Evolutionary conservation across 2,797 vertebrate species (phyloP), one percentile per base, ranked within the genome.

Genomic region (Cyprinodon diabolis): DNA sequence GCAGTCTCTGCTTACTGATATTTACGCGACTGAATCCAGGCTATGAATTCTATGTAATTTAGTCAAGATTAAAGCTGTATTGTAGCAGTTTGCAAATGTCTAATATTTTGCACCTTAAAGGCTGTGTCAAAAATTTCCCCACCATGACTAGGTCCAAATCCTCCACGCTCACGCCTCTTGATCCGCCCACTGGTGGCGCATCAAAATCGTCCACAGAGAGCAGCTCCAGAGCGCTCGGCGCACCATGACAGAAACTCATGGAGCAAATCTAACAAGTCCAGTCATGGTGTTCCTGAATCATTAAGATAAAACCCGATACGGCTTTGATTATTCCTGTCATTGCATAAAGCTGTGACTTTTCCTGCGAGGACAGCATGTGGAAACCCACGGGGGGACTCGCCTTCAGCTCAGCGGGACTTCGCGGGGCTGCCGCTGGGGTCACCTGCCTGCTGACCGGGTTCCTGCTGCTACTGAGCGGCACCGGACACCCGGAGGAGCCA

Each of bases 371-470:
- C 75, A 86, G 71, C 5, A 96, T 96, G 96, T 90, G 94, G 85
- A 92, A 84, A 77, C 86, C 84, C 81, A 77, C 86, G 80, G 86
- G 86, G 12, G 94, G 87, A 72, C 66, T 90, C 81, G 51, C 91
- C 66, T 69, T 92, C 67, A 88, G 91, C 54, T 58, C 84, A 0
- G 65, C 95, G 70, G 88, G 92, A 62, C 60, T 68, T 9, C 66
- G 58, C 21, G 95, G 94, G 1, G 93, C 93, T 2, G 89, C 91
- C 67, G 94, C 95, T 62, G 91, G 91, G 77, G 90, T 95, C 80
- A 94, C 95, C 91, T 96, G 95, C 76, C 88, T 97, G 21, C 68
- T 88, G 55, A 74, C 86, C 77, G 86, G 95, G 87, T 92, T 52
- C 51, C 51, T 95, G 90, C 94, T 97, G 72, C 58, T 87, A 43